Evolutionary conservation across 2,888 invertebrate species (phyloP), one percentile per base, ranked within the genome.

Genomic region (Epirrhoe alternata): DNA sequence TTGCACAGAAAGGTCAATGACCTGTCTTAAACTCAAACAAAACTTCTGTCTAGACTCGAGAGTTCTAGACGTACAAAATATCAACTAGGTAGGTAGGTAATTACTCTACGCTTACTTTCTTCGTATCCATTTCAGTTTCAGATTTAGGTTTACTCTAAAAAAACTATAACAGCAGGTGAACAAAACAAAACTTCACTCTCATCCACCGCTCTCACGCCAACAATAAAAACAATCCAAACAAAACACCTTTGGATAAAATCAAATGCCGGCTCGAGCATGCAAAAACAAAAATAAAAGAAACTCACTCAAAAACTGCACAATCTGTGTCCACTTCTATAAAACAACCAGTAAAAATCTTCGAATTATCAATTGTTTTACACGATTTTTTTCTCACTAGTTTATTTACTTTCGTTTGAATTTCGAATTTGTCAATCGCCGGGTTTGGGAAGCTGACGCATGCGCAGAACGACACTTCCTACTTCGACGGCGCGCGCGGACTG

Each of bases 241-340:
- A 63, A 78, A 77, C 79, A 79, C 80, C 70, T 77, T 79, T 16
- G 81, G 83, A 85, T 85, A 83, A 72, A 70, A 85, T 81, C 77
- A 81, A 88, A 88, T 86, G 82, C 79, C 83, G 80, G 81, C 82
- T 77, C 78, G 73, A 76, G 84, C 85, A 84, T 83, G 88, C 86
- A 81, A 87, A 85, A 86, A 85, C 83, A 60, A 80, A 76, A 82
- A 82, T 84, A 83, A 80, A 78, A 74, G 73, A 72, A 83, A 92
- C 92, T 91, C 79, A 92, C 92, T 83, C 74, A 82, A 79, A 86
- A 90, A 86, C 68, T 84, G 86, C 84, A 87, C 86, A 83, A 64
- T 64, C 45, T 67, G 63, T 68, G 59, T 59, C 57, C 74, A 72
- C 75, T 71, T 61, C 64, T 35, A 42, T 63, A 73, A 71, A 77